Evolutionary conservation across 2,797 vertebrate genomes (phyloP).

Genomic region (Prunella strophiata): DNA sequence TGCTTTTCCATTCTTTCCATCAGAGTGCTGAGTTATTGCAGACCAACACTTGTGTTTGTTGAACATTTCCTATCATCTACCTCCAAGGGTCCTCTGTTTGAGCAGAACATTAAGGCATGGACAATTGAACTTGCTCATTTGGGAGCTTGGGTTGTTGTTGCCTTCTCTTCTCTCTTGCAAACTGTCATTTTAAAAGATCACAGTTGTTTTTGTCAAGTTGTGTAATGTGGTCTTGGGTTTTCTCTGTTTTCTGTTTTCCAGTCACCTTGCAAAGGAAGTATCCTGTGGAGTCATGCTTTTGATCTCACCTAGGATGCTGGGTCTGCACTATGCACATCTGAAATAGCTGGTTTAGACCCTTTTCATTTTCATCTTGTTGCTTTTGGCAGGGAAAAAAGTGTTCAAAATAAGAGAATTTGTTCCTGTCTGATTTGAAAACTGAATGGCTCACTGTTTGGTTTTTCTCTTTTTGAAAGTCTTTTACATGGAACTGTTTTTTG

Average conservation of each 20-base stretch:
- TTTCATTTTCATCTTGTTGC: conserved; percentile 57
- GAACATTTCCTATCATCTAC: not conserved
- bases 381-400: conserved; percentile 45
- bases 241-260: not conserved
- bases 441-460: conserved; percentile 5
- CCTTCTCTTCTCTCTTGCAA: not conserved
- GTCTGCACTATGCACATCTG: conserved; percentile 7
- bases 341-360: conserved; percentile 35
- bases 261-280: conserved; percentile 9
- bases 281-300: conserved; percentile 27
- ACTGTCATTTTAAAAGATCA: not conserved
- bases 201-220: not conserved
- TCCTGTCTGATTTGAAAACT: conserved; percentile 3
- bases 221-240: not conserved
- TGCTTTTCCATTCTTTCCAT: not conserved
- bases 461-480: conserved; percentile 23
- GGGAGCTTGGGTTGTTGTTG: not conserved
- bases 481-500: not conserved
- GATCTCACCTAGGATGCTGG: not conserved
- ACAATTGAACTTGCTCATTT: not conserved
- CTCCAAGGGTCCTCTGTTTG: not conserved
- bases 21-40: not conserved
- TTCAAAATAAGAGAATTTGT: conserved; percentile 52
- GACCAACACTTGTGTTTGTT: not conserved
- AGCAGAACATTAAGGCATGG: not conserved